A percentile compares a stretch with the other conserved stretches of the same genome.
Conservation (phyloP, 2,797 vertebrate genomes). For the Coranthus polyacanthus region DNA sequence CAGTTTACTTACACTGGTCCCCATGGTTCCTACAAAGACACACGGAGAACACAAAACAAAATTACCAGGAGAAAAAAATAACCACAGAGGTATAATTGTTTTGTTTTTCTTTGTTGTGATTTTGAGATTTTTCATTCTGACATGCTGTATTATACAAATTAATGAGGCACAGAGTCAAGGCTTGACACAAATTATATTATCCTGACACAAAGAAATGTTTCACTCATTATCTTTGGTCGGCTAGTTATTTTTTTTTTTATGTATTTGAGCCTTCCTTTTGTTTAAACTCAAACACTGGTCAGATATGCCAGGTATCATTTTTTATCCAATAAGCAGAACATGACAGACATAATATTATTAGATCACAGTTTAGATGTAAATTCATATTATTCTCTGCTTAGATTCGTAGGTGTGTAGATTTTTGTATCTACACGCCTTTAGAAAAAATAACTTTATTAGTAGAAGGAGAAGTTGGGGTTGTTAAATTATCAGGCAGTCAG, state of each 20-base stretch:
- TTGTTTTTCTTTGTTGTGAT: slow-evolving; percentile 56
- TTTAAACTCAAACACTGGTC: too few relatives aligned
- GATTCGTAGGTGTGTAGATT: too few relatives aligned
- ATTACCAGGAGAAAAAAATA: slow-evolving; percentile 57
- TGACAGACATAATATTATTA: too few relatives aligned
- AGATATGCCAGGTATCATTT: too few relatives aligned
- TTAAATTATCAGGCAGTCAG: slow-evolving; percentile 44
- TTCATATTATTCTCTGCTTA: too few relatives aligned
- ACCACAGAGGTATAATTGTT: slow-evolving; percentile 64
- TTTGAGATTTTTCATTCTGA: slow-evolving; percentile 47
- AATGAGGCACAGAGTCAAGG: slow-evolving; percentile 54
- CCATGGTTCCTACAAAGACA: slow-evolving; percentile 38
- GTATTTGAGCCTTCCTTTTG: too few relatives aligned
- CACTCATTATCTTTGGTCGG: slow-evolving; percentile 23
- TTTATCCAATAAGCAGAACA: too few relatives aligned
- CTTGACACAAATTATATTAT: slow-evolving; percentile 46
- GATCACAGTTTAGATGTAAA: too few relatives aligned
- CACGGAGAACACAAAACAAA: slow-evolving; percentile 12
- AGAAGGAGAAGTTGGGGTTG: slow-evolving; percentile 6
- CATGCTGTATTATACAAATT: slow-evolving; percentile 59
- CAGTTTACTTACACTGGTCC: slow-evolving; percentile 53
- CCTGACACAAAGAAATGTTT: slow-evolving; percentile 45
- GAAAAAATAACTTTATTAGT: slow-evolving; percentile 10
- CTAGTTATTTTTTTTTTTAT: not conserved
- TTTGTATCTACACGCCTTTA: not conserved